Evolutionary conservation across 1,140 invertebrate species (phyloP), one percentile per base, ranked within the genome.

Genomic region (Mya arenaria): DNA sequence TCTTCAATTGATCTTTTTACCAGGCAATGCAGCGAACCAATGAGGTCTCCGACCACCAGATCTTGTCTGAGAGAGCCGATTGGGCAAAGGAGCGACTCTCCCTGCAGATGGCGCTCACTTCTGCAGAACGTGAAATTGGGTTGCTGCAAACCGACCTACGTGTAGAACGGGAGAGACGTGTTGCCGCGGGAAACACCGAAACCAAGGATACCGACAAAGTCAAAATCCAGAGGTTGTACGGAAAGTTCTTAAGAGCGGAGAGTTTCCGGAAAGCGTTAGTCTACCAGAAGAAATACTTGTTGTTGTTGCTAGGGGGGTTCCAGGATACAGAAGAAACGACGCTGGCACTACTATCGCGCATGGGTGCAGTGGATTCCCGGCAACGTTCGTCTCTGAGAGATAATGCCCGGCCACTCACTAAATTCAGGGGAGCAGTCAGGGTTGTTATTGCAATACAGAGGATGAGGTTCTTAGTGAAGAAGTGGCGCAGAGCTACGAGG

Each of bases 281-380:
- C 52, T 97, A 95, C 94, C 97, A 98, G 91, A 98, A 98, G 90
- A 94, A 95, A 15, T 98, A 97, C 89, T 92, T 98, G 15, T 92
- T 97, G 36, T 93, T 95, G 6, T 93, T 96, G 8, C 90, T 97
- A 6, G 94, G 94, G 15, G 95, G 96, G 0, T 97, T 96, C 93
- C 94, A 95, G 83, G 92, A 93, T 44, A 89, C 91, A 30, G 92
- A 94, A 79, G 86, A 91, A 41, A 89, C 87, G 13, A 93, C 91
- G 0, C 87, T 93, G 66, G 87, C 84, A 28, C 72, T 89, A 66
- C 87, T 92, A 48, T 90, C 89, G 25, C 86, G 89, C 41, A 92
- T 92, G 86, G 89, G 91, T 0, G 88, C 89, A 5, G 44, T 82
- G 1, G 79, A 82, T 15, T 36, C 32, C 52, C 6, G 28, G 72